phyloP scores from a whole-genome alignment of 2,797 vertebrate species.

The Enteromius treurensis region DNA sequence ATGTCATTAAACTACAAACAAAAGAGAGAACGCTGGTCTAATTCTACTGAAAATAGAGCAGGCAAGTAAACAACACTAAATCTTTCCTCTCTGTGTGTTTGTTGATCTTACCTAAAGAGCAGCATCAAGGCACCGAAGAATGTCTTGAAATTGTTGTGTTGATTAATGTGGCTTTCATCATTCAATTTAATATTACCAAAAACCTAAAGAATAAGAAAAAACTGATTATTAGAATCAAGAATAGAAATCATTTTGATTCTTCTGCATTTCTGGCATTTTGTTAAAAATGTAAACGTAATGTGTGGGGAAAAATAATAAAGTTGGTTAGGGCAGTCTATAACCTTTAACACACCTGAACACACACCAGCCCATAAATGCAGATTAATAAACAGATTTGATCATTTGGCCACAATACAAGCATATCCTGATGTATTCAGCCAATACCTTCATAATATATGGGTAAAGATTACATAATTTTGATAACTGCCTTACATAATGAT shows the following conservation, averaged over 20 bases:
- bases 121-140: constrained; percentile 96
- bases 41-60: neutral
- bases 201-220: constrained; percentile 74
- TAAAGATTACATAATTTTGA: neutral
- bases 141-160: constrained; percentile 98
- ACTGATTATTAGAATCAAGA: neutral
- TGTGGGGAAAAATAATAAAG: neutral
- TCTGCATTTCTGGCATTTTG: neutral
- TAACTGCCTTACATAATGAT: neutral
- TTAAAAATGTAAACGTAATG: neutral
- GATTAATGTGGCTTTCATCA: constrained; percentile 97
- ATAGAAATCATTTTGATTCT: neutral
- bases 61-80: neutral
- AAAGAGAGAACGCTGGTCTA: neutral
- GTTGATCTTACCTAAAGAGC: constrained; percentile 87
- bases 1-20: neutral
- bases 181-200: constrained; percentile 98
- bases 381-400: neutral
- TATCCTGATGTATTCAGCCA: neutral
- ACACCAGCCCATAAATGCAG: neutral
- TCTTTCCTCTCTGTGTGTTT: neutral
- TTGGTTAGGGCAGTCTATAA: neutral
- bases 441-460: neutral
- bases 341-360: neutral
- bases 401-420: neutral